phyloP scores from a whole-genome alignment of 92 coral and sea anemone species.

The Epizoanthus rinbou region DNA sequence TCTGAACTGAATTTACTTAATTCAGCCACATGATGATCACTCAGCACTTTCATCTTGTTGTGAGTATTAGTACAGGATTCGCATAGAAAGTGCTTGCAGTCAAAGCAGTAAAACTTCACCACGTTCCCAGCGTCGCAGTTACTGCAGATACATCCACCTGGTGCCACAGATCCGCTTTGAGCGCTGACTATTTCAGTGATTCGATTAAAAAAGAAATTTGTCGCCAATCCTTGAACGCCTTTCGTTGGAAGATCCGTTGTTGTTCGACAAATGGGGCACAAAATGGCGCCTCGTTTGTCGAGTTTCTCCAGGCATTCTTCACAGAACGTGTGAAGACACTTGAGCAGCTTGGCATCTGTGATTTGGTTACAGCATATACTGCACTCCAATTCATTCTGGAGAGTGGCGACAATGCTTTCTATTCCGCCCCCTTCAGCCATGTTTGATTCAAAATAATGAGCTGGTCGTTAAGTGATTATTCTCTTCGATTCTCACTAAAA shows the following conservation, averaged over 20 bases:
- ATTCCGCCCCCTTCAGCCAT: background rate
- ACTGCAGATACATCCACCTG: conserved; percentile 1
- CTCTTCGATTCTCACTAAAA: too few relatives aligned
- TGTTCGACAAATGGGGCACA: conserved; percentile 7
- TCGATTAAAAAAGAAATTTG: conserved; percentile 12
- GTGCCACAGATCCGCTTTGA: background rate
- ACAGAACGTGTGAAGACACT: conserved; percentile 32
- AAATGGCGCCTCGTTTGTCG: background rate
- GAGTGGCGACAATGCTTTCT: background rate
- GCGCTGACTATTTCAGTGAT: conserved; percentile 8
- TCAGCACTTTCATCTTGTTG: conserved; percentile 22
- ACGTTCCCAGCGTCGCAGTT: conserved; percentile 11
- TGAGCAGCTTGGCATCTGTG: conserved; percentile 16
- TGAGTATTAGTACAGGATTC: conserved; percentile 14
- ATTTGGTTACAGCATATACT: conserved; percentile 1
- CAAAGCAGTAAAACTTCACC: conserved; percentile 17
- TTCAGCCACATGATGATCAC: conserved; percentile 21
- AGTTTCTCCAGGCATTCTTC: background rate
- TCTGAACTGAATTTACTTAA: background rate
- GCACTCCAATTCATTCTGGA: conserved; percentile 15
- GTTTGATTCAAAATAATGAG: too few relatives aligned
- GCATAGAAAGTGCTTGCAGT: conserved; percentile 38
- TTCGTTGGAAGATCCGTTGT: background rate
- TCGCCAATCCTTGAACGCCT: conserved; percentile 8
- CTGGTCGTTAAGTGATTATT: too few relatives aligned